Conservation (phyloP, 2,888 invertebrate genomes). For the Conus canariensis region DNA sequence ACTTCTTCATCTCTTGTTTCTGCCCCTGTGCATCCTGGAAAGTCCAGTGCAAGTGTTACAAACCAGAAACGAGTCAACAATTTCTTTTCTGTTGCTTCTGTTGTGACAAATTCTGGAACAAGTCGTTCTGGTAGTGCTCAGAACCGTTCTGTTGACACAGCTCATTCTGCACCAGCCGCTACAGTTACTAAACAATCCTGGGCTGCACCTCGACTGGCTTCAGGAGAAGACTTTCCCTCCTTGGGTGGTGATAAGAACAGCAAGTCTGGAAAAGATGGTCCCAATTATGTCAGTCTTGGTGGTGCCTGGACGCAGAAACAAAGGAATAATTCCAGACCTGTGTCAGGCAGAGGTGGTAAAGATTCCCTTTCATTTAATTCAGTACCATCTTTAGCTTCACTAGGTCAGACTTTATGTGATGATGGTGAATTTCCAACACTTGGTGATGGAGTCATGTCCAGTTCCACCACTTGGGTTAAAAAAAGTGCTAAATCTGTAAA, state of each 20-base stretch:
- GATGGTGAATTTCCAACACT: constrained; percentile 49
- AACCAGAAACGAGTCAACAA: background rate
- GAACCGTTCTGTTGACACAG: background rate
- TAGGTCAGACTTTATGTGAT: constrained; percentile 41
- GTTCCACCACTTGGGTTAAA: constrained; percentile 45
- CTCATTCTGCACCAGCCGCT: constrained; percentile 19
- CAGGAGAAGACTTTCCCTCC: constrained; percentile 63
- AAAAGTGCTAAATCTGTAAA: constrained; percentile 44
- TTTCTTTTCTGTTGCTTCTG: background rate
- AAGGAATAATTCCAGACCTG: background rate
- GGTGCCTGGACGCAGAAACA: constrained; percentile 47
- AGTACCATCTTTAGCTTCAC: constrained; percentile 29
- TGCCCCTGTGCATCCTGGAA: background rate
- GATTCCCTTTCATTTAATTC: constrained; percentile 2
- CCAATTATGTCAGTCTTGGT: constrained; percentile 44
- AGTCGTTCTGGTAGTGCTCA: background rate
- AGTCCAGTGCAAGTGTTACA: constrained; percentile 8
- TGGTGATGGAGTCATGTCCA: constrained; percentile 25
- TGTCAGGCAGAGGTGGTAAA: background rate
- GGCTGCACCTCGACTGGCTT: constrained; percentile 33
- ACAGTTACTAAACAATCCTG: constrained; percentile 31
- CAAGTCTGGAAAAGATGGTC: constrained; percentile 58
- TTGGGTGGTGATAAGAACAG: constrained; percentile 48
- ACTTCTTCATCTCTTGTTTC: constrained; percentile 32
- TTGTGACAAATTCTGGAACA: background rate